phyloP scores from a whole-genome alignment of 2,113 vertebrate species.

The Pomatorhinus ruficollis region DNA sequence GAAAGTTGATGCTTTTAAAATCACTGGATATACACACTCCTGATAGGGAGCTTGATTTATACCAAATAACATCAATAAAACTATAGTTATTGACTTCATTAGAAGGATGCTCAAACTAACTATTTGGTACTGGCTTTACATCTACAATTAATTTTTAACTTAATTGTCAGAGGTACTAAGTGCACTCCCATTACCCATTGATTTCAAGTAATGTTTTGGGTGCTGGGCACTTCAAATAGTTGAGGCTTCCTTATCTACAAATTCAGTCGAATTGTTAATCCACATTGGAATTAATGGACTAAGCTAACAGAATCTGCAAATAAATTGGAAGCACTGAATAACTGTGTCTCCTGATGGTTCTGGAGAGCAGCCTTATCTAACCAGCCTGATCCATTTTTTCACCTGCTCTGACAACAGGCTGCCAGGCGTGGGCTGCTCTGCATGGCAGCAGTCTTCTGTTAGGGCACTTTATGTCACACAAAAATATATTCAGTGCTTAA shows the following conservation, averaged over 20 bases:
- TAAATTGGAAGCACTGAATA: neutral
- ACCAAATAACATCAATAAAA: neutral
- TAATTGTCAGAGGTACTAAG: slow-evolving; percentile 12
- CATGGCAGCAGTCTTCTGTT: neutral
- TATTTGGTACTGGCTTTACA: neutral
- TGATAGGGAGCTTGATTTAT: neutral
- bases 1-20: neutral
- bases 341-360: neutral
- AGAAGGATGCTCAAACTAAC: neutral
- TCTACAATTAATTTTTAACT: slow-evolving; percentile 8
- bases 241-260: neutral
- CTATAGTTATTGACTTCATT: neutral
- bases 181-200: neutral
- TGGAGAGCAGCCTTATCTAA: neutral
- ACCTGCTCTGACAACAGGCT: neutral
- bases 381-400: neutral
- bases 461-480: neutral
- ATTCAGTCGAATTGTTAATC: slow-evolving; percentile 13
- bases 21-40: neutral
- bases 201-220: slow-evolving; percentile 15
- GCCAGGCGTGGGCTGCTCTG: neutral
- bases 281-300: neutral
- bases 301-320: neutral
- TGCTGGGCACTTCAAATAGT: neutral
- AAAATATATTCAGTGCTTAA: slow-evolving; percentile 1